phyloP scores from a whole-genome alignment of 92 coral and sea anemone genomes.

The Plumapathes pennacea region DNA sequence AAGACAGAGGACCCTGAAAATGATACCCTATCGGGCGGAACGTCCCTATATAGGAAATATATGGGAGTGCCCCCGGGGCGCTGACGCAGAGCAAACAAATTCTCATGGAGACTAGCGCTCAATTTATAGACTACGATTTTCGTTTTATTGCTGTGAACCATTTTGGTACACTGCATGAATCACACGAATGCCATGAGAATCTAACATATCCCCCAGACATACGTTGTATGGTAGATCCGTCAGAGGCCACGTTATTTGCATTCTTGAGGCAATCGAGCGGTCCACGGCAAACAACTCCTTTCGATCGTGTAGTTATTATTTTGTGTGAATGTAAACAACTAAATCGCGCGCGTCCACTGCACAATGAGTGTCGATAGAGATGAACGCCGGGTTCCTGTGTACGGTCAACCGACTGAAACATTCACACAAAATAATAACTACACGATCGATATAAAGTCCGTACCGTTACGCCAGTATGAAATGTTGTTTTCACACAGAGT shows the following conservation, averaged over 20 bases:
- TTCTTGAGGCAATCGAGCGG: constrained; percentile 4
- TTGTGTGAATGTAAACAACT: constrained; percentile 4
- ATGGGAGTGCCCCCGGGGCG: too few relatives aligned
- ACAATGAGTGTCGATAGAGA: neutral
- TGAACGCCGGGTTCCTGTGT: constrained; percentile 31
- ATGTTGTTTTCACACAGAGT: too few relatives aligned
- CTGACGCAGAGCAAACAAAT: too few relatives aligned
- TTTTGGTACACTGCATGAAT: too few relatives aligned
- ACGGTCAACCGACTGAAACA: constrained; percentile 8
- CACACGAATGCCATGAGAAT: neutral
- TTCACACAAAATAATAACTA: constrained; percentile 35
- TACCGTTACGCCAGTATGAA: too few relatives aligned
- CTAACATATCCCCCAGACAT: constrained; percentile 36
- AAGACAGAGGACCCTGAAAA: too few relatives aligned
- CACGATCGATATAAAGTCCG: too few relatives aligned
- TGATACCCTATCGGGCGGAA: too few relatives aligned
- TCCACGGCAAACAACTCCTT: constrained; percentile 20
- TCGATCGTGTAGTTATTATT: constrained; percentile 15
- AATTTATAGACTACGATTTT: too few relatives aligned
- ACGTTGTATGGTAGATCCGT: constrained; percentile 1
- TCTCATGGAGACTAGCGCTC: too few relatives aligned
- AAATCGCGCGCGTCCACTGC: constrained; percentile 35
- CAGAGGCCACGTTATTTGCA: constrained; percentile 7
- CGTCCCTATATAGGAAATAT: too few relatives aligned
- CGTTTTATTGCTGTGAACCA: too few relatives aligned